Conservation (phyloP, 2,797 vertebrate species). For the Anguilla anguilla region DNA sequence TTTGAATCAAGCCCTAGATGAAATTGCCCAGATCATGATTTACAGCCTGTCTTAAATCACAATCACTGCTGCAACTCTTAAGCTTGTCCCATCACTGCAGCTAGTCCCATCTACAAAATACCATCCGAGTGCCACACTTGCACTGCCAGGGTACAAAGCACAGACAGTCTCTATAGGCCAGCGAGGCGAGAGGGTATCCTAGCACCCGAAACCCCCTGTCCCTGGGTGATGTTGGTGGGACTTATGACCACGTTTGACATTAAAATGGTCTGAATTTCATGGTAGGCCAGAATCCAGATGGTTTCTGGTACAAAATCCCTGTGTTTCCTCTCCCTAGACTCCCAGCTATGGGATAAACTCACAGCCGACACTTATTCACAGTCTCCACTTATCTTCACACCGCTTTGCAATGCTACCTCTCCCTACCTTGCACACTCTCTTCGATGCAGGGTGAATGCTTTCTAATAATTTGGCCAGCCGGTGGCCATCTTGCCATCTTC, state of each 20-base stretch:
- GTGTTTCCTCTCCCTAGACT: background rate
- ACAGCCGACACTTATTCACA: background rate
- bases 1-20: background rate
- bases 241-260: background rate
- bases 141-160: background rate
- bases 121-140: background rate
- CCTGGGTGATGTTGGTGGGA: background rate
- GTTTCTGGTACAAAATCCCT: background rate
- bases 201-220: background rate
- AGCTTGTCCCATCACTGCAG: background rate
- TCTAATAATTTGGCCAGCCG: too few relatives aligned
- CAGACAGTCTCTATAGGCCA: background rate
- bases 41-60: background rate
- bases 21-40: background rate
- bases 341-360: background rate
- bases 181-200: background rate
- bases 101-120: background rate
- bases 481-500: background rate
- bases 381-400: background rate
- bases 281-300: background rate
- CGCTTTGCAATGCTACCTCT: background rate
- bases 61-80: background rate
- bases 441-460: too few relatives aligned
- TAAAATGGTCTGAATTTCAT: background rate
- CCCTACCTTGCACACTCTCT: background rate